Evolutionary conservation across 1,140 invertebrate genomes (phyloP), one percentile per base, ranked within the genome.

Genomic region (Brachionus angularis): DNA sequence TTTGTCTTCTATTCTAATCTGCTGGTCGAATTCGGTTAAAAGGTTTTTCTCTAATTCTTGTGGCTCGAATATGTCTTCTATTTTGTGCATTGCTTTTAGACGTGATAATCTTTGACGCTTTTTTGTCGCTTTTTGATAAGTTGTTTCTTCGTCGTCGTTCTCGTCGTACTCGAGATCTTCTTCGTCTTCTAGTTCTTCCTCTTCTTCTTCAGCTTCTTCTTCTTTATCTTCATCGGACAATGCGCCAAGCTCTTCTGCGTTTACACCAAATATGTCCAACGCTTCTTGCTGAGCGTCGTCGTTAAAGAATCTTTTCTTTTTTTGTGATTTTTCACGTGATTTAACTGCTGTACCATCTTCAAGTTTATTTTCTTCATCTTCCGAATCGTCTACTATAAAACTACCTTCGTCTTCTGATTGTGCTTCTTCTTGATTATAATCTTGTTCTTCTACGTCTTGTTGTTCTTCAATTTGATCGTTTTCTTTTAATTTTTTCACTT

Each of bases 241-340:
- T 91, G 89, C 31, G 88, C 87, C 83, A 96, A 93, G 75, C 96
- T 93, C 73, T 94, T 99, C 94, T 84, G 98, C 97, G 79, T 98
- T 82, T 21, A 97, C 93, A 69, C 96, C 96, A 82, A 98, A 99
- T 74, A 98, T 96, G 78, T 99, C 96, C 81, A 98, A 93, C 61
- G 96, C 96, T 82, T 98, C 93, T 86, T 98, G 94, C 27, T 97
- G 82, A 0, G 91, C 90, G 21, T 71, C 46, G 33, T 71, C 67
- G 16, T 23, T 34, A 34, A n/a, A 71, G 10, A 29, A 4, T 12
- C 47, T n/a, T 29, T 71, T 52, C 44, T 71, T 71, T 46, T 39
- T 52, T 3, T 46, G 67, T 3, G 23, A 25, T 10, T 53, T 34
- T 34, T 58, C 21, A 5, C 16, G 16, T 16, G 5, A 10, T 7